Evolutionary conservation across 2,888 invertebrate species (phyloP).

Genomic region (Boloria selene): DNA sequence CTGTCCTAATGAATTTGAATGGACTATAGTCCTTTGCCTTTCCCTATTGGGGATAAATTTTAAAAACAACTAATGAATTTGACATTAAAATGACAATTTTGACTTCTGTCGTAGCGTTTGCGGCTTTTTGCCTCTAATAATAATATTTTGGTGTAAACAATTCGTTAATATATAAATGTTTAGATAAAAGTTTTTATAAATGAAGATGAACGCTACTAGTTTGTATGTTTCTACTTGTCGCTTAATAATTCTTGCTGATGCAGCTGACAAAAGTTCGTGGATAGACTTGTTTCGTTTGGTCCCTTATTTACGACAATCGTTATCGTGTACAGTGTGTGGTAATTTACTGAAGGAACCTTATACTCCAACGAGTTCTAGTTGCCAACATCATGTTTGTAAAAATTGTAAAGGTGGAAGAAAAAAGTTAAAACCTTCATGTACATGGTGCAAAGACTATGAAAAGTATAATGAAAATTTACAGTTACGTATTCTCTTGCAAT

Average conservation of each 20-base stretch:
- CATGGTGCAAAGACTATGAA: conserved; percentile 92
- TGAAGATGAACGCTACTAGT: conserved; percentile 90
- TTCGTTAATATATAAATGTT: conserved; percentile 60
- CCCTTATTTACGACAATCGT: conserved; percentile 91
- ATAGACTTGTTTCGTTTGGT: conserved; percentile 91
- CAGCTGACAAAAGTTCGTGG: conserved; percentile 88
- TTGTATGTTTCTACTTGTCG: conserved; percentile 92
- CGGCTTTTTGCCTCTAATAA: conserved; percentile 69
- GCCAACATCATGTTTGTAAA: conserved; percentile 95
- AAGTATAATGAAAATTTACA: conserved; percentile 92
- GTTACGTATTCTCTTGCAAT: conserved; percentile 90
- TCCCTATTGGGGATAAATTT: no score
- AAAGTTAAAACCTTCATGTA: conserved; percentile 91
- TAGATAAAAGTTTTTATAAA: conserved; percentile 51
- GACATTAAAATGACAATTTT: conserved; percentile 44
- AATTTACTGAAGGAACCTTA: conserved; percentile 91
- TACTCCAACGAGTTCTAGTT: conserved; percentile 88
- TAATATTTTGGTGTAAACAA: conserved; percentile 70
- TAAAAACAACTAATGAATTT: conserved; percentile 26
- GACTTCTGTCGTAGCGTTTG: conserved; percentile 58
- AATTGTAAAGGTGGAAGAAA: conserved; percentile 92
- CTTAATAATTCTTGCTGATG: conserved; percentile 88
- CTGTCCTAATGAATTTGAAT: conserved; percentile 36
- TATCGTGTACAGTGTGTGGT: conserved; percentile 95
- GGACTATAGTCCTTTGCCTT: no score